Evolutionary conservation across 2,113 vertebrate genomes (phyloP), one percentile per base, ranked within the genome.

Genomic region (Ictalurus furcatus): DNA sequence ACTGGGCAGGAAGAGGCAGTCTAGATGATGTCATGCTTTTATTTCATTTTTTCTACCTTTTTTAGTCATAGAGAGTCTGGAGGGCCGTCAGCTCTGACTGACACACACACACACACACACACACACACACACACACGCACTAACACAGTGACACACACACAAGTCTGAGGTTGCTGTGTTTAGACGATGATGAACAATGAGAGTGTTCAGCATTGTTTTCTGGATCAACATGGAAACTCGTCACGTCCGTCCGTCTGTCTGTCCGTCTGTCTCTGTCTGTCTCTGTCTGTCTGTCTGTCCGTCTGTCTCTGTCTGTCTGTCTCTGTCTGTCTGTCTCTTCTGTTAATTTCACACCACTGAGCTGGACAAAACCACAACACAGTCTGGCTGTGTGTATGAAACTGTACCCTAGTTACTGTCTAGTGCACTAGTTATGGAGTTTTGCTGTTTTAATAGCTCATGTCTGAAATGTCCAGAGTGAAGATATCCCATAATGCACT

Each of bases 41-140:
- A 94, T 95, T 94, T 93, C 93, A 94, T 94, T 95, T 94, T 95
- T 94, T 95, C 94, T 94, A 95, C 95, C 95, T 95, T 96, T 96
- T 96, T 96, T 96, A 96, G 95, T 95, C 94, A 96, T 94, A 95
- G 92, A 93, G 91, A 91, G 92, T 91, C 90, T 84, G 61, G 92
- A 93, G 93, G 94, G 94, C 94, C 93, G 90, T 69, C 92, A 93
- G 93, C 59, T 54, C 73, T 91, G 85, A 92, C 86, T 78, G 83
- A 91, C 65, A 73, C 54, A n/a, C 67, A 52, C 83, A 74, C 44
- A 79, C 34, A 59, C 59, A 34, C 28, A n/a, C 13, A 78, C 7
- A 34, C 79, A 12, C n/a, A 54, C 63, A 69, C 67, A n/a, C n/a
- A 73, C 63, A 54, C 69, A 40, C n/a, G 30, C 21, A n/a, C 69